phyloP scores from a whole-genome alignment of 2,797 vertebrate genomes.

The Rhinichthys osculus region DNA sequence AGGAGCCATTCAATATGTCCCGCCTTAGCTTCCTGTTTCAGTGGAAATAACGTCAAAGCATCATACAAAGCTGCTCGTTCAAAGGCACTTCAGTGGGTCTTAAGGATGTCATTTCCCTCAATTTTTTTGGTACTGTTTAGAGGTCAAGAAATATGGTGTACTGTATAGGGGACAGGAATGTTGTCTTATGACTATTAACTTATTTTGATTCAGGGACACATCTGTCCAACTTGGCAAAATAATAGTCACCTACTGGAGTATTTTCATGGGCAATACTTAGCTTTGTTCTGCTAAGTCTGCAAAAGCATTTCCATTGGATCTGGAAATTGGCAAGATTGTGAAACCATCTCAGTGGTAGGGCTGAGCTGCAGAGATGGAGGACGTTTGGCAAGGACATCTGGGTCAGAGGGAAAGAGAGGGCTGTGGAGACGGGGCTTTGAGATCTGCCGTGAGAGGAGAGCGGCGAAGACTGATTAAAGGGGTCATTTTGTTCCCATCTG shows the following conservation, averaged over 20 bases:
- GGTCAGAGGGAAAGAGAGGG: conserved; percentile 44
- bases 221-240: not conserved
- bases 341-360: not conserved
- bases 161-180: not conserved
- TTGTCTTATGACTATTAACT: not conserved
- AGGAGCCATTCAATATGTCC: too few species aligned
- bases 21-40: too few species aligned
- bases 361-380: conserved; percentile 53
- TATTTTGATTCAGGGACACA: not conserved
- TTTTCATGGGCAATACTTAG: not conserved
- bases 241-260: not conserved
- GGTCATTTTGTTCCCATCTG: conserved; percentile 2
- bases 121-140: not conserved
- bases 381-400: conserved; percentile 66
- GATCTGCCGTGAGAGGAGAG: conserved; percentile 18
- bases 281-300: conserved; percentile 10
- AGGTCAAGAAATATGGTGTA: not conserved
- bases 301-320: conserved; percentile 16
- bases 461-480: not conserved
- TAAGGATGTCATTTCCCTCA: not conserved
- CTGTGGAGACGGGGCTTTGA: conserved; percentile 31
- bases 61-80: too few species aligned
- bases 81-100: too few species aligned
- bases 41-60: too few species aligned
- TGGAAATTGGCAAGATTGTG: conserved; percentile 31